Conservation (phyloP, 2,113 vertebrate species). For the Alligator mississippiensis region DNA sequence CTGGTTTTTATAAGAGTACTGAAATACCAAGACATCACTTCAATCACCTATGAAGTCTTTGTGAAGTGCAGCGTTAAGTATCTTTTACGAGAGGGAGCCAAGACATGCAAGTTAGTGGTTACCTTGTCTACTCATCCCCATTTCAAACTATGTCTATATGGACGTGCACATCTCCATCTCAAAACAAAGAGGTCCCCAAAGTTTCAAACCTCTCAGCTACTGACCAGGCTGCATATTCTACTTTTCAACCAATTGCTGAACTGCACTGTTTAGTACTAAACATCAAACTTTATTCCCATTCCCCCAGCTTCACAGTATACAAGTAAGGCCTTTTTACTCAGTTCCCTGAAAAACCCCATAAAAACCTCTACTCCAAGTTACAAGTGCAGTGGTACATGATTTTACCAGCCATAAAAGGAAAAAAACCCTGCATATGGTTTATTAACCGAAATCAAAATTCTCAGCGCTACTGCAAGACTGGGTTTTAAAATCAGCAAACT, state of each 20-base stretch:
- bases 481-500: neutral
- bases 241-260: conserved; percentile 11
- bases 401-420: neutral
- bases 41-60: too few relatives aligned
- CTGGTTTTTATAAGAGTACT: too few relatives aligned
- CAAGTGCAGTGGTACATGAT: neutral
- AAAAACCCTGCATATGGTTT: neutral
- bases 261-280: conserved; percentile 34
- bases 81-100: too few relatives aligned
- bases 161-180: too few relatives aligned
- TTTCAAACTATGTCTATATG: too few relatives aligned
- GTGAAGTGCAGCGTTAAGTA: too few relatives aligned
- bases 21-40: too few relatives aligned
- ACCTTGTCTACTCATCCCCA: too few relatives aligned
- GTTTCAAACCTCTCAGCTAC: neutral
- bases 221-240: neutral
- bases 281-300: conserved; percentile 33
- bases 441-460: neutral
- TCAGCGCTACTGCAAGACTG: neutral
- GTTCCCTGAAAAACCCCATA: neutral
- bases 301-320: neutral
- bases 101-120: too few relatives aligned
- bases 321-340: neutral
- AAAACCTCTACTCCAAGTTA: neutral
- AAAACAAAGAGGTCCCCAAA: neutral